Evolutionary conservation across 2,797 vertebrate genomes (phyloP), one percentile per base, ranked within the genome.

Genomic region (Harpagifer antarcticus): DNA sequence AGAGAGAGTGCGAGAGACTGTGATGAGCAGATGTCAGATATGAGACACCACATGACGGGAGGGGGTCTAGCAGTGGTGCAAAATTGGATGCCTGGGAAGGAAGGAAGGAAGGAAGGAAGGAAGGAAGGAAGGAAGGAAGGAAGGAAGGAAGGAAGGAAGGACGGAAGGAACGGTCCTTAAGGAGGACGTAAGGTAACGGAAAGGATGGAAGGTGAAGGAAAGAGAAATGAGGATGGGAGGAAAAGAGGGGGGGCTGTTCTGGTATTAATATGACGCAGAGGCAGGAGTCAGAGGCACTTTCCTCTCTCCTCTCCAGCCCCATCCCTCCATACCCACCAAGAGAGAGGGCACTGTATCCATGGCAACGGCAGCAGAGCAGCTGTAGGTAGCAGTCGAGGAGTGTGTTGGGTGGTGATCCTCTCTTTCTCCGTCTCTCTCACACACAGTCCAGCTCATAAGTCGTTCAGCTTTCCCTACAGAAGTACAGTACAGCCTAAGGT

Each of bases 211-310:
- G 72, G 66, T n/a, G n/a, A 71, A 75, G 50, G 66, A 71, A 75
- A 70, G 82, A 66, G 64, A 82, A 82, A 68, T 74, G 83, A n/a
- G 48, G 63, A 40, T n/a, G n/a, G n/a, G 14, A 48, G 59, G 54
- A 48, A 23, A 81, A 37, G 57, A 47, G 31, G 53, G 69, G 54
- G 72, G 90, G 89, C 92, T 93, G 93, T 91, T 91, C 91, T 94
- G 93, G 93, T 94, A 94, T 94, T 91, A 94, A 94, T 95, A 94
- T 95, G 94, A 95, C 94, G 94, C 95, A 95, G 94, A 95, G 93
- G 92, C 89, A 92, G 87, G 83, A 90, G 84, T 89, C 92, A 94
- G 90, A 95, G 91, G 91, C 93, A 94, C 93, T 95, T 93, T 92
- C 59, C 72, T 82, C 81, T 81, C 72, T 88, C 62, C 80, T 88